phyloP scores from a whole-genome alignment of 2,797 vertebrate genomes.

The Cephalopachus bancanus region DNA sequence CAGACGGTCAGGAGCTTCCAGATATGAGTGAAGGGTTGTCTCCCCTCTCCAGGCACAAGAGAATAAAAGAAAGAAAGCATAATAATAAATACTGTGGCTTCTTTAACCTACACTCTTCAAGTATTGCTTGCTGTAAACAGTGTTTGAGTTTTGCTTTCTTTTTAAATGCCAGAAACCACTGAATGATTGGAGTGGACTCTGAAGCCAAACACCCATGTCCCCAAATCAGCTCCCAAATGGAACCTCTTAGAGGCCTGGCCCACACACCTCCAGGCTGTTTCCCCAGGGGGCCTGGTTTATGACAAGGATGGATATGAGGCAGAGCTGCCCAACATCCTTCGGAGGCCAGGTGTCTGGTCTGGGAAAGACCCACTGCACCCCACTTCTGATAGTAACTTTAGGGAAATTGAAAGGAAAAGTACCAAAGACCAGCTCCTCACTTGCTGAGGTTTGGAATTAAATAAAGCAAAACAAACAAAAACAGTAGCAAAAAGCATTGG shows the following conservation, averaged over 20 bases:
- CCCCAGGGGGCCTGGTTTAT: neutral
- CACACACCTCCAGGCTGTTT: neutral
- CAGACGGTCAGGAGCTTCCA: neutral
- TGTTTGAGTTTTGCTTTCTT: constrained; percentile 60
- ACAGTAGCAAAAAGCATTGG: constrained; percentile 72
- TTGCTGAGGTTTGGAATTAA: constrained; percentile 76
- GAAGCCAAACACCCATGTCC: constrained; percentile 39
- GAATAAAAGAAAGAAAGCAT: constrained; percentile 65
- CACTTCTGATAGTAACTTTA: neutral
- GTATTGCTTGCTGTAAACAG: constrained; percentile 94
- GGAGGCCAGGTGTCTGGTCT: neutral
- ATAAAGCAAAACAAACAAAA: constrained; percentile 63
- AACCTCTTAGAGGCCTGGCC: neutral
- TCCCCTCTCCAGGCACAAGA: constrained; percentile 34
- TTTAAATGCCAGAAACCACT: constrained; percentile 76
- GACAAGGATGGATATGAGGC: neutral
- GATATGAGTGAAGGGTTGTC: constrained; percentile 15
- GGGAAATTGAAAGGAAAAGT: constrained; percentile 63
- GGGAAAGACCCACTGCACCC: neutral
- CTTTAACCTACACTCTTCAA: constrained; percentile 89
- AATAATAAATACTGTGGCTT: constrained; percentile 70
- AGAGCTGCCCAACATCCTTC: neutral
- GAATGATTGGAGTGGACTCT: constrained; percentile 48
- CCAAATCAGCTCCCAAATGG: neutral
- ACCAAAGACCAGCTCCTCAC: constrained; percentile 72